Evolutionary conservation across 1,140 invertebrate species (phyloP).

Genomic region (Capitella teleta): DNA sequence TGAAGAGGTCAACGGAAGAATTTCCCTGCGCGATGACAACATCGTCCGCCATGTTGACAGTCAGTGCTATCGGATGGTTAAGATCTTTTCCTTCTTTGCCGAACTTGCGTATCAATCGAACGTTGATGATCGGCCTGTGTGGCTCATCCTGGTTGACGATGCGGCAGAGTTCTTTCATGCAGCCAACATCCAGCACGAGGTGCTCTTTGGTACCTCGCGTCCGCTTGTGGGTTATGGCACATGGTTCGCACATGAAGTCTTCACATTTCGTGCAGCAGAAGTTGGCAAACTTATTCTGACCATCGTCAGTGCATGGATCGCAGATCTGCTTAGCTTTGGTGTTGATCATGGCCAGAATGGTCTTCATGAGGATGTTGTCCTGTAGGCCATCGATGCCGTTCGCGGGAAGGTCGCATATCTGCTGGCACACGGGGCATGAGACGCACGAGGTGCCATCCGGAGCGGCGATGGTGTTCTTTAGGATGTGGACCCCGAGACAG

Average conservation of each 20-base stretch:
- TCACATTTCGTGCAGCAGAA: constrained; percentile 9
- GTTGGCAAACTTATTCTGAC: background rate
- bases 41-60: constrained; percentile 2
- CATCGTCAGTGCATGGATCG: background rate
- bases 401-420: constrained; percentile 11
- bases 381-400: background rate
- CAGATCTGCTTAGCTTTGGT: constrained; percentile 2
- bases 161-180: constrained; percentile 5
- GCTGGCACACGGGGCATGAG: constrained; percentile 27
- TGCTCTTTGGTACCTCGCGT: constrained; percentile 8
- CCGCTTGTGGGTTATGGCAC: constrained; percentile 3
- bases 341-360: constrained; percentile 19
- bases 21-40: constrained; percentile 3
- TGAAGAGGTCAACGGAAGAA: constrained; percentile 3
- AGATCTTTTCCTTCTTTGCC: background rate
- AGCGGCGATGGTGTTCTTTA: constrained; percentile 18
- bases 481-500: constrained; percentile 17
- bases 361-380: constrained; percentile 25
- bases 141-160: background rate
- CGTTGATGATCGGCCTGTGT: background rate
- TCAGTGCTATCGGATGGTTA: background rate
- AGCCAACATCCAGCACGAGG: constrained; percentile 4
- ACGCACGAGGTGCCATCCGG: constrained; percentile 17
- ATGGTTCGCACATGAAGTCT: constrained; percentile 8
- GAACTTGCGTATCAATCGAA: constrained; percentile 1